Base-by-base conservation (phyloP, 2,888 invertebrate species). In the Heliconius ethilla region DNA sequence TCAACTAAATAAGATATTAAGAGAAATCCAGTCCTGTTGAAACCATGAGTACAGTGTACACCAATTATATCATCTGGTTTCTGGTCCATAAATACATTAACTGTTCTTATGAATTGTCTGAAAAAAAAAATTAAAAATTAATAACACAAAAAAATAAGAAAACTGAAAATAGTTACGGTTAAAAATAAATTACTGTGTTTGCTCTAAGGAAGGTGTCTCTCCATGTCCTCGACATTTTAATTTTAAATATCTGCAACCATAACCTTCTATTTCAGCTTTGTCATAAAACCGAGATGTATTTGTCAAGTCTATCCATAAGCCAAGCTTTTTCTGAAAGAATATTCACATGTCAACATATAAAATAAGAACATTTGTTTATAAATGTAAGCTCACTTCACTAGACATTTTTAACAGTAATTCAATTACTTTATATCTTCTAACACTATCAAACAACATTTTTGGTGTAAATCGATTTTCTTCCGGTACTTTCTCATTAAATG, bases 1-100 rank as follows among this genome's bases (percentile, higher is more conserved):
- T 98, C 97, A 7, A 99, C 97, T 90, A 99, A 95, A 90, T 97
- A 99, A 0, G 98, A 97, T 40, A 97, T 96, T 75, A 99, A 97
- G 10, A 99, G 95, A 88, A 99, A 99, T 0, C 99, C 99, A 11
- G 99, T 99, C 83, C 99, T 95, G 90, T 99, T 99, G 90, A 99
- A 99, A 0, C 99, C 99, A 91, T 99, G 99, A 0, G 99, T 99
- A 87, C 99, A 99, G 89, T 99, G 99, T 11, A 99, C 97, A 11
- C 96, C 97, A 82, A 98, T 96, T 70, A 95, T 90, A 85, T 98
- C 96, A 78, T 97, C 89, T 0, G 99, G 99, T 86, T 97, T 95
- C 81, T 97, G 96, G 29, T 95, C 93, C 51, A 98, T 96, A 87
- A 98, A 99, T 81, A 95, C 95, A 76, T 96, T 95, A 78, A 98